These are phyloP conservation scores for Biston stratarius DNA, from an alignment of 2,888 invertebrate species.

Conservation along the genomic window DNA sequence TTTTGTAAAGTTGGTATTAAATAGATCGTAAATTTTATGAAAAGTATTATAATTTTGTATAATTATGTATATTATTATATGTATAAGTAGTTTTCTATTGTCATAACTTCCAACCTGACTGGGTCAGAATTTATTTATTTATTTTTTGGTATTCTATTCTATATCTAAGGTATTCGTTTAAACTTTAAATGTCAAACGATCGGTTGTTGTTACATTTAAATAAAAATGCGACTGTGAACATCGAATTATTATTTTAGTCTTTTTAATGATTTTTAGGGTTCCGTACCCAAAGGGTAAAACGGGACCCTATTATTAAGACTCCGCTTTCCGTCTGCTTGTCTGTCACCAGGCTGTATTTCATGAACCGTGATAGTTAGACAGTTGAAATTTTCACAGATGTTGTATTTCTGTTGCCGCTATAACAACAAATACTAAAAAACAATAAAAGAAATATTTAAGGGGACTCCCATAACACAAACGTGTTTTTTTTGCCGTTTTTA, in stretches of 20 bases:
- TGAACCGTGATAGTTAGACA: no score
- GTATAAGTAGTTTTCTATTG: neutral
- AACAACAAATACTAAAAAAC: no score
- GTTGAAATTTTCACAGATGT: no score
- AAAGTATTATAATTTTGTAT: neutral
- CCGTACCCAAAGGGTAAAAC: no score
- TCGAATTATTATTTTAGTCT: conserved; percentile 5
- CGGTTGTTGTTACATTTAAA: conserved; percentile 5
- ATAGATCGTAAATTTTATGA: neutral
- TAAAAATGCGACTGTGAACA: conserved; percentile 18
- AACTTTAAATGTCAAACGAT: conserved; percentile 5
- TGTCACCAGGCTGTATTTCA: no score
- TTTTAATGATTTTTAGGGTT: neutral
- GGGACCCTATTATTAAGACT: no score
- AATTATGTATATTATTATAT: neutral
- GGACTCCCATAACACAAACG: no score
- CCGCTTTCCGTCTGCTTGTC: no score
- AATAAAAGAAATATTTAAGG: no score
- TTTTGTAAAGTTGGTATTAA: neutral
- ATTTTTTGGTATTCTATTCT: neutral
- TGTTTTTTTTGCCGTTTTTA: no score
- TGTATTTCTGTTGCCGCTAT: no score
- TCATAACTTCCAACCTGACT: conserved; percentile 10
- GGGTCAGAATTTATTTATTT: conserved; percentile 9
- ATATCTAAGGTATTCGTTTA: conserved; percentile 1